Conservation (phyloP, 2,797 vertebrate genomes). For the Octomys mimax region DNA sequence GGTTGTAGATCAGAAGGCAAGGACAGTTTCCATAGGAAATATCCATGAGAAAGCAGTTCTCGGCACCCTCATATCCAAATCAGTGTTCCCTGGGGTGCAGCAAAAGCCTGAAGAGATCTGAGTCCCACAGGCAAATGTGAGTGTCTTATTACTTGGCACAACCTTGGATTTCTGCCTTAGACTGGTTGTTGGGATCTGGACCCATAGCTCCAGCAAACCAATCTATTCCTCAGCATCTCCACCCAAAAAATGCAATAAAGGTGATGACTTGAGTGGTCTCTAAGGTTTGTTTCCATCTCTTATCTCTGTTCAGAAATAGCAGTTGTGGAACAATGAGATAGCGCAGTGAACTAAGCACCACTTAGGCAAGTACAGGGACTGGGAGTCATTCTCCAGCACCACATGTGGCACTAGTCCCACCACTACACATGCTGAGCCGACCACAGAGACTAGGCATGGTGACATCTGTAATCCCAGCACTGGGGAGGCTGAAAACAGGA, state of each 20-base stretch:
- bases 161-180: constrained; percentile 2
- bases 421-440: too few relatives aligned
- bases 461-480: too few relatives aligned
- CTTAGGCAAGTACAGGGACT: too few relatives aligned
- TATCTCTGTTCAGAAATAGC: not conserved
- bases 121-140: not conserved
- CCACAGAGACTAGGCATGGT: too few relatives aligned
- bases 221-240: not conserved
- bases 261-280: not conserved
- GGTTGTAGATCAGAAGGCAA: not conserved
- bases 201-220: not conserved
- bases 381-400: too few relatives aligned
- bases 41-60: not conserved
- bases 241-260: not conserved
- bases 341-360: too few relatives aligned
- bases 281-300: not conserved
- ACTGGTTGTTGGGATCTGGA: not conserved
- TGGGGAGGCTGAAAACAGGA: too few relatives aligned
- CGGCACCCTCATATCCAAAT: rapidly evolving
- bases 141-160: not conserved
- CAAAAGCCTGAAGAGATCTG: not conserved
- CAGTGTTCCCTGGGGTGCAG: not conserved
- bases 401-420: too few relatives aligned
- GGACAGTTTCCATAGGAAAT: not conserved
- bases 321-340: too few relatives aligned